A percentile compares a stretch with the other conserved stretches of the same genome.
Conservation (phyloP, 2,113 vertebrate genomes). For the Hippocampus barbouri region DNA sequence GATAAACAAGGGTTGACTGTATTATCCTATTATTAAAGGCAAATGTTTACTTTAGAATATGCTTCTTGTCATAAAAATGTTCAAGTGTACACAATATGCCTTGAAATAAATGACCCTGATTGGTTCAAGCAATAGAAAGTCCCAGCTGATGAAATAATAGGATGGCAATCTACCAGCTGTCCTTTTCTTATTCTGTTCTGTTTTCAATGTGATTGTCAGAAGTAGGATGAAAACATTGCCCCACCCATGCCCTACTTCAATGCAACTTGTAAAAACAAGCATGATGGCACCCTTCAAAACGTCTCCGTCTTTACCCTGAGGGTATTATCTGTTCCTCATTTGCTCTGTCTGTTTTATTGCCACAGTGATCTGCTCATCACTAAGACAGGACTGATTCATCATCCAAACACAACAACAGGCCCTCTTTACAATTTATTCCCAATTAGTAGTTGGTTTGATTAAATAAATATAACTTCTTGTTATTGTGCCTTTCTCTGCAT, state of each 20-base stretch:
- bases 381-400: not conserved
- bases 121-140: slow-evolving; percentile 18
- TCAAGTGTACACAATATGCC: not conserved
- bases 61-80: not conserved
- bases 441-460: not conserved
- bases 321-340: not conserved
- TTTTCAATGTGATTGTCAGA: slow-evolving; percentile 37
- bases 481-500: not conserved
- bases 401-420: not conserved
- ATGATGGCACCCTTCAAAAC: not conserved
- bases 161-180: slow-evolving; percentile 39
- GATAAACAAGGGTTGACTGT: not conserved
- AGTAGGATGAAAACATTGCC: slow-evolving; percentile 20
- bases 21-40: not conserved
- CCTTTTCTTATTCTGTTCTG: slow-evolving; percentile 39
- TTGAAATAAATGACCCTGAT: not conserved
- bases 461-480: not conserved
- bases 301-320: not conserved
- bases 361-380: not conserved
- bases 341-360: slow-evolving; percentile 6
- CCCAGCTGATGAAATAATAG: slow-evolving; percentile 25
- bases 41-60: not conserved
- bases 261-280: not conserved
- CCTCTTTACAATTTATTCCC: not conserved
- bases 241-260: not conserved